A percentile compares a stretch with the other conserved stretches of the same genome.
These are phyloP conservation scores for Oconnorella tubifera DNA, from an alignment of 2,888 invertebrate species.

Conservation along the genomic window DNA sequence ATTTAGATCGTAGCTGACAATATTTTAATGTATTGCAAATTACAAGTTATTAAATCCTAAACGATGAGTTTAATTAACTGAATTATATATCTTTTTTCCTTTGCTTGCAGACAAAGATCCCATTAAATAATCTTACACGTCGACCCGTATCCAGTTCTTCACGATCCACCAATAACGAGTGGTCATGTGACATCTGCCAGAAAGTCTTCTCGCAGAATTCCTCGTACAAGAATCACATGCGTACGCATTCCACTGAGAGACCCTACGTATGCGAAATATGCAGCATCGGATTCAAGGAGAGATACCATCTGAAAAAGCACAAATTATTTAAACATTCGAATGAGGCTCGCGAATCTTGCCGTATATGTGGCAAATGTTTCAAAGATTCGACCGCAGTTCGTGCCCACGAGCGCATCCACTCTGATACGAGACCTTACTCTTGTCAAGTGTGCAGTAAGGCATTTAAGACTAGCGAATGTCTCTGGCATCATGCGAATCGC, in stretches of 20 bases:
- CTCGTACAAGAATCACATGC: slow-evolving; percentile 38
- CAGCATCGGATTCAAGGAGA: slow-evolving; percentile 38
- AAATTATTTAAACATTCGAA: slow-evolving; percentile 37
- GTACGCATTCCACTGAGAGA: slow-evolving; percentile 37
- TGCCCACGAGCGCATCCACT: slow-evolving; percentile 39
- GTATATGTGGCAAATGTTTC: slow-evolving; percentile 36
- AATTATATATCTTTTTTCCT: too few species aligned
- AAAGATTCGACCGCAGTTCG: slow-evolving; percentile 39
- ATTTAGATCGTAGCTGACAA: too few species aligned
- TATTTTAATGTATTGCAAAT: too few species aligned
- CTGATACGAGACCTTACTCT: slow-evolving; percentile 35
- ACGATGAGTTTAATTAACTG: too few species aligned
- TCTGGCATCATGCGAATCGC: slow-evolving; percentile 38
- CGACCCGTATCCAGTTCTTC: too few species aligned
- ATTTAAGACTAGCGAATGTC: slow-evolving; percentile 40
- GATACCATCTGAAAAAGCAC: slow-evolving; percentile 40
- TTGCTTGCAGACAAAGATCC: too few species aligned
- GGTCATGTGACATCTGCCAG: slow-evolving; percentile 36
- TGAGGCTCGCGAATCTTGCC: slow-evolving; percentile 35
- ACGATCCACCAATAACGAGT: slow-evolving; percentile 22
- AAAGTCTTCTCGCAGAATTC: slow-evolving; percentile 38
- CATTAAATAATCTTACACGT: too few species aligned
- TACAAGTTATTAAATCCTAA: too few species aligned
- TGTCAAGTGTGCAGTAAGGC: slow-evolving; percentile 35
- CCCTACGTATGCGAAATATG: slow-evolving; percentile 38